Conservation (phyloP, 1,140 invertebrate genomes). For the Wiebesia pumilae region DNA sequence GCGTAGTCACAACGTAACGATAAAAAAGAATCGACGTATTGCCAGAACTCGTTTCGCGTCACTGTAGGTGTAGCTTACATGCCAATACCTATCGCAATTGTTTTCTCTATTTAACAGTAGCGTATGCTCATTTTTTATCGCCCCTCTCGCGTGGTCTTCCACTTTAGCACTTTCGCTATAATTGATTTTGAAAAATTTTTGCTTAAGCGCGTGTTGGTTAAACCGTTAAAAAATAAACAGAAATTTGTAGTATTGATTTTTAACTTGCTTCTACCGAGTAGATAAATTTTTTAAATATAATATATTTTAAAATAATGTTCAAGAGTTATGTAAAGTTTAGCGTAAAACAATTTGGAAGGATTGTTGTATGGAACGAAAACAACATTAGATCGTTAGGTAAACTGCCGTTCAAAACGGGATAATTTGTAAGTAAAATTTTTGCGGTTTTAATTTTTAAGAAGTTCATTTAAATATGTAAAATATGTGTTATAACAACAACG, state of each 20-base stretch:
- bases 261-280: no score
- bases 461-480: background rate
- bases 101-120: background rate
- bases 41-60: background rate
- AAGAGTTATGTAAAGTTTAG: no score
- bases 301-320: no score
- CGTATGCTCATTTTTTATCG: background rate
- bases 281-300: no score
- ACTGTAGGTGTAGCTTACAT: background rate
- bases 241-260: no score
- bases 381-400: no score
- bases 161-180: background rate
- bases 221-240: no score
- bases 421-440: no score
- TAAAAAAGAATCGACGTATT: background rate
- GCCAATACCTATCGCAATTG: background rate
- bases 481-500: background rate
- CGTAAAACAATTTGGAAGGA: no score
- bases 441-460: background rate
- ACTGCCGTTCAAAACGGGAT: no score
- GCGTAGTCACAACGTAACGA: background rate
- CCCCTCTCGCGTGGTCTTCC: background rate
- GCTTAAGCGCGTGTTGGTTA: background rate
- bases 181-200: background rate
- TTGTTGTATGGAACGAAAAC: no score